Base-by-base conservation (phyloP, 2,888 invertebrate species). In the Ophion ventricosus region DNA sequence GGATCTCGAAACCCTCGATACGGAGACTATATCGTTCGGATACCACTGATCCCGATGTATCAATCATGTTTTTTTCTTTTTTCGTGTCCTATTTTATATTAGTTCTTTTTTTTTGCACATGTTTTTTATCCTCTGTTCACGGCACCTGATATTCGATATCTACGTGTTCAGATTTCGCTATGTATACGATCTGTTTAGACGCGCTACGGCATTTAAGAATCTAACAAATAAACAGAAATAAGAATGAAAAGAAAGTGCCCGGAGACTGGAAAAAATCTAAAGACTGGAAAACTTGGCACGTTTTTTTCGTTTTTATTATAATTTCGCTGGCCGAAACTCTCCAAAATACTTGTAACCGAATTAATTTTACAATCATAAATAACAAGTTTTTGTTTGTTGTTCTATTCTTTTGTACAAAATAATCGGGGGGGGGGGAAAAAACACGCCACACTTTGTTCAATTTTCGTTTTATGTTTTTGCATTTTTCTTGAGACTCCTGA, bases 1-100 rank as follows among this genome's bases (percentile, higher is more conserved):
- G 10, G 97, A 98, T 94, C 94, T 98, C 85, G 94, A 95, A 75
- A 97, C 95, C 82, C 94, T 98, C 79, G 96, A 97, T 88, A 96
- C 97, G 92, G 94, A 94, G 79, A 95, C 95, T 86, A 94, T 97
- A 91, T 94, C 93, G 70, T 97, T 97, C 93, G 93, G 92, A 76
- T 88, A 90, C 54, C 89, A 86, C 79, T 89, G 83, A 82, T 67
- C 14, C 11, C 1, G 23, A 1, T 26, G 59, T 17, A 57, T 35
- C 11, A 40, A 25, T 35, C n/a, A 57, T n/a, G n/a, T n/a, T n/a
- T n/a, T 57, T 69, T 76, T 67, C 70, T 49, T 26, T 20, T 63
- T 26, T 56, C 29, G 35, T 23, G 25, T 49, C 26, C 17, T 1
- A 17, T 4, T 25, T 49, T 17, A 61, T 56, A 43, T 59, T 56